Conservation (phyloP, 1,140 invertebrate species). For the Drosophila kanapiae region DNA sequence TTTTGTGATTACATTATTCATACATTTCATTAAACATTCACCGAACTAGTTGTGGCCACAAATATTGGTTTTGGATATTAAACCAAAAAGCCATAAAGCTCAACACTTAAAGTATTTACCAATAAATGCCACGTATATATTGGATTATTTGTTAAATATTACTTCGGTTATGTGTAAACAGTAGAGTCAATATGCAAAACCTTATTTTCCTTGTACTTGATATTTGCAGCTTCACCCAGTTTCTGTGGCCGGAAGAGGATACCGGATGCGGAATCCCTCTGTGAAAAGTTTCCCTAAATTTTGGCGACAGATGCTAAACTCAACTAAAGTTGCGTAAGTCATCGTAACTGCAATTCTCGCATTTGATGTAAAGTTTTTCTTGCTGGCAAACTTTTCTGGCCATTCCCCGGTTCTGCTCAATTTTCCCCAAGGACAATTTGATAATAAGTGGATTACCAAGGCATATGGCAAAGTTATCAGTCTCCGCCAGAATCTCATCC, state of each 20-base stretch:
- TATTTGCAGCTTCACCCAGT: neutral
- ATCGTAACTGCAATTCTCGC: neutral
- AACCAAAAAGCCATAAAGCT: neutral
- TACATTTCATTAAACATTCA: too few species aligned
- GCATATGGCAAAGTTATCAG: conserved; percentile 40
- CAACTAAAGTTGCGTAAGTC: conserved; percentile 15
- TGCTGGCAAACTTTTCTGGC: conserved; percentile 9
- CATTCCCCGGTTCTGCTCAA: conserved; percentile 23
- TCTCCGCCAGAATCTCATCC: conserved; percentile 18
- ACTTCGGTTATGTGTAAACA: neutral
- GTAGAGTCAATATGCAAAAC: neutral
- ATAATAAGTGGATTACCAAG: conserved; percentile 39
- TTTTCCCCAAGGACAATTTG: conserved; percentile 31
- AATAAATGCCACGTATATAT: neutral
- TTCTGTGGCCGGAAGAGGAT: conserved; percentile 1
- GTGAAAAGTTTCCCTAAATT: conserved; percentile 21
- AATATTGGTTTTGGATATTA: neutral
- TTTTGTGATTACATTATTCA: neutral
- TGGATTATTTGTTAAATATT: neutral
- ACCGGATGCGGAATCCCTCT: too few species aligned
- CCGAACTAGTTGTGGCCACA: neutral
- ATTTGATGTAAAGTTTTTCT: conserved; percentile 12
- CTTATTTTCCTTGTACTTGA: neutral
- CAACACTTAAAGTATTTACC: neutral
- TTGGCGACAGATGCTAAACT: conserved; percentile 27